Base-by-base conservation (phyloP, 2,113 vertebrate genomes). In the Motacilla tschutschensis region DNA sequence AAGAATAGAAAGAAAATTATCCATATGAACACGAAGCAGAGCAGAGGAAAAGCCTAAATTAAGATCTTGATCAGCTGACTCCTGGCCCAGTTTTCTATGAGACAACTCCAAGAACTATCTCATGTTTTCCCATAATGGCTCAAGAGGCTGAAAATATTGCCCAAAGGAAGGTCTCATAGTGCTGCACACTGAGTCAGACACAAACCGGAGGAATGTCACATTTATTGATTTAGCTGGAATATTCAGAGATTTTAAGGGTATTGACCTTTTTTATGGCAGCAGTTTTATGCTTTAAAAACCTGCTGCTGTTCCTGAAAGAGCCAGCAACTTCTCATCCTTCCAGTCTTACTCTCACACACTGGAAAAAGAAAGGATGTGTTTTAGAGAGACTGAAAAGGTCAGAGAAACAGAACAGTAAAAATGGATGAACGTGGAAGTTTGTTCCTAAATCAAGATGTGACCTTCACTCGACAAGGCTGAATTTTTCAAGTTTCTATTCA, bases 121-220 rank as follows among this genome's bases (percentile, higher is more conserved):
- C 51, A 58, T 69, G 33, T 58, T 91, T 91, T 91, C 65, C 79
- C 65, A 85, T 86, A 73, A 88, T 17, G 51, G 66, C 16, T 75
- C 19, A 36, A 46, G n/a, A n/a, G 21, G 36, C 18, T 54, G 33
- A 77, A 89, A 59, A 59, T 3, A 4, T 5, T 66, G 72, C 53
- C 79, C 64, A 82, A 72, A 79, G 47, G 43, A 88, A 86, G 26
- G 55, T 5, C 47, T 33, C 62, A 18, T 2, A 69, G 59, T 33
- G 57, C 35, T 70, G 36, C 3, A 5, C 19, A 31, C 24, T 16
- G 44, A 88, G 47, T 38, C 71, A 88, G 78, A 79, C 25, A 38
- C n/a, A 84, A 80, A 48, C 48, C 41, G 74, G 20, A 62, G 25
- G 21, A 53, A 58, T 17, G 28, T 50, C 58, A 48, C 41, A 55